Evolutionary conservation across 2,113 vertebrate species (phyloP).

Genomic region (Plestiodon gilberti): DNA sequence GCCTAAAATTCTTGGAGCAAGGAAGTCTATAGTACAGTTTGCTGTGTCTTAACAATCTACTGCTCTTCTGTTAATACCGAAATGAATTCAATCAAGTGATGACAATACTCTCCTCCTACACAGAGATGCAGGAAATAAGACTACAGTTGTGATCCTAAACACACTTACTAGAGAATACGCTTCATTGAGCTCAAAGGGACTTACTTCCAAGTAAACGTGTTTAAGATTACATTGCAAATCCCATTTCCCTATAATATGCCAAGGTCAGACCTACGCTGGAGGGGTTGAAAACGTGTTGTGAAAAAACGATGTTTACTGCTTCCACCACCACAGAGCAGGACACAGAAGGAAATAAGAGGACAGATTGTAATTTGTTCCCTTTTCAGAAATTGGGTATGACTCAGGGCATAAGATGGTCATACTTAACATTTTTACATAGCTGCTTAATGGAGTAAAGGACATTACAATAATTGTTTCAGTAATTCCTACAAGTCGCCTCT

Average conservation of each 20-base stretch:
- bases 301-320: not conserved
- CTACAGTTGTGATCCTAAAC: too few species aligned
- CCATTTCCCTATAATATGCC: not conserved
- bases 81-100: too few species aligned
- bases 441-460: not conserved
- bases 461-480: not conserved
- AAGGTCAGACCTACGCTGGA: not conserved
- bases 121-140: too few species aligned
- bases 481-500: not conserved
- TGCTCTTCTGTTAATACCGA: not conserved
- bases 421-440: not conserved
- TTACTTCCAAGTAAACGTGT: too few species aligned
- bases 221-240: too few species aligned
- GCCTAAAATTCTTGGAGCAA: not conserved
- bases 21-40: not conserved
- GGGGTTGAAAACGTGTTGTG: not conserved
- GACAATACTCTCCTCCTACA: too few species aligned
- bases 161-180: too few species aligned
- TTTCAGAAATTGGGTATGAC: not conserved
- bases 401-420: not conserved
- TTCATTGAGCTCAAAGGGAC: too few species aligned
- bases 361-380: not conserved
- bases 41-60: not conserved
- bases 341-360: not conserved
- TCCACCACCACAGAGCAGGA: not conserved